Evolutionary conservation across 2,888 invertebrate genomes (phyloP), one percentile per base, ranked within the genome.

Genomic region (Gisinianus flammeolus): DNA sequence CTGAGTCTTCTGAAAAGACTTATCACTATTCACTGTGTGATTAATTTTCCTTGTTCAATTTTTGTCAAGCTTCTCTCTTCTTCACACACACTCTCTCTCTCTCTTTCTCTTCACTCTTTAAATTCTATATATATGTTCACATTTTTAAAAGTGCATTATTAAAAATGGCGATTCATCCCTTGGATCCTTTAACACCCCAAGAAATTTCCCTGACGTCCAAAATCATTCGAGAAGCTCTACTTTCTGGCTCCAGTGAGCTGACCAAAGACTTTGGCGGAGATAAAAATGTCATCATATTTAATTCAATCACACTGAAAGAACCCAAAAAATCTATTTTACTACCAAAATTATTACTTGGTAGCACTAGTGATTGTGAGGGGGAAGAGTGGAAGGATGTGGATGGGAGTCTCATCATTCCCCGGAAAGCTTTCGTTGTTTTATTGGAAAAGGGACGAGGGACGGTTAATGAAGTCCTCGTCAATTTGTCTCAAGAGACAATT

Each of bases 281-380:
- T 62, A 10, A 6, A 1, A 6, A 8, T 24, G 4, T 1, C 26
- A 24, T 62, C 3, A 62, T 80, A 64, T 83, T 83, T 58, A 83
- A 83, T 62, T 82, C 81, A 5, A 81, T 83, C 30, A 31, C 56
- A 16, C 70, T 83, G 5, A 33, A 79, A 31, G 83, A 83, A 26
- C 83, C 83, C 2, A 69, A 74, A 16, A 83, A 83, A 44, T 24
- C 62, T 12, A 67, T 73, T 19, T 68, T 83, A 4, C 70, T 80
- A 12, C 79, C 82, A 1, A 28, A 67, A 12, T 71, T 82, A n/a
- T 24, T 44, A 10, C n/a, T n/a, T n/a, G n/a, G n/a, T n/a, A n/a
- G n/a, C n/a, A n/a, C n/a, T n/a, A n/a, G n/a, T n/a, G n/a, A n/a
- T n/a, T n/a, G n/a, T n/a, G n/a, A n/a, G n/a, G n/a, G n/a, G n/a